phyloP scores from a whole-genome alignment of 1,140 invertebrate genomes.

The Notospermus geniculatus region DNA sequence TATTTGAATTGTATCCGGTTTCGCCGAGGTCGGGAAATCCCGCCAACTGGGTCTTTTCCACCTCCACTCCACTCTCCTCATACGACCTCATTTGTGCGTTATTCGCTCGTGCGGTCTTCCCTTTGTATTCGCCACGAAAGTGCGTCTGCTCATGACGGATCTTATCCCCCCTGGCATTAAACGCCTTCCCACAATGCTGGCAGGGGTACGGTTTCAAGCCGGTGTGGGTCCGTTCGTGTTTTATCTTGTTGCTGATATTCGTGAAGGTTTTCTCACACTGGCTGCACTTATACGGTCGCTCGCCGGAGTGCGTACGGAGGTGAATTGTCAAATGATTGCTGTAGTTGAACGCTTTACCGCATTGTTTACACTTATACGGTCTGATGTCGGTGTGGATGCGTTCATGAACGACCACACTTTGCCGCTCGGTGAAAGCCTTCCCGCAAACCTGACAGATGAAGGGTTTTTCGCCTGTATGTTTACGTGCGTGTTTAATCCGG shows the following conservation, averaged over 20 bases:
- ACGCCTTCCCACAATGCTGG: too few relatives aligned
- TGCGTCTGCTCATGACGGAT: too few relatives aligned
- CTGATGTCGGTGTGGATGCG: too few relatives aligned
- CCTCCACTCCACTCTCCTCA: too few relatives aligned
- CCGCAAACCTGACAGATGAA: constrained; percentile 20
- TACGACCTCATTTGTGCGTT: too few relatives aligned
- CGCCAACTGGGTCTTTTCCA: too few relatives aligned
- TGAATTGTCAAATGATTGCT: constrained; percentile 92
- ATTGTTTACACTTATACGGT: not conserved
- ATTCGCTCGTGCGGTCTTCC: too few relatives aligned
- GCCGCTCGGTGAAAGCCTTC: constrained; percentile 17
- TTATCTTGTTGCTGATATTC: constrained; percentile 64
- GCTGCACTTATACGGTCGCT: constrained; percentile 91
- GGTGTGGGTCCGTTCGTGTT: not conserved
- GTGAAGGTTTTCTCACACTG: constrained; percentile 92
- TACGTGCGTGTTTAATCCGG: not conserved
- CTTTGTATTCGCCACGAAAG: too few relatives aligned
- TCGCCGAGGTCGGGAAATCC: too few relatives aligned
- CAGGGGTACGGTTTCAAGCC: not conserved
- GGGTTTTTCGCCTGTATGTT: constrained; percentile 9
- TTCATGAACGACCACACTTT: constrained; percentile 9
- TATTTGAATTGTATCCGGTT: too few relatives aligned
- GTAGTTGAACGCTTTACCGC: constrained; percentile 62
- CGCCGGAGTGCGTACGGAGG: constrained; percentile 93
- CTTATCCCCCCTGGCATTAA: too few relatives aligned